These are phyloP conservation scores for Cavia aperea DNA, from an alignment of 2,113 vertebrate species.

Conservation along the genomic window DNA sequence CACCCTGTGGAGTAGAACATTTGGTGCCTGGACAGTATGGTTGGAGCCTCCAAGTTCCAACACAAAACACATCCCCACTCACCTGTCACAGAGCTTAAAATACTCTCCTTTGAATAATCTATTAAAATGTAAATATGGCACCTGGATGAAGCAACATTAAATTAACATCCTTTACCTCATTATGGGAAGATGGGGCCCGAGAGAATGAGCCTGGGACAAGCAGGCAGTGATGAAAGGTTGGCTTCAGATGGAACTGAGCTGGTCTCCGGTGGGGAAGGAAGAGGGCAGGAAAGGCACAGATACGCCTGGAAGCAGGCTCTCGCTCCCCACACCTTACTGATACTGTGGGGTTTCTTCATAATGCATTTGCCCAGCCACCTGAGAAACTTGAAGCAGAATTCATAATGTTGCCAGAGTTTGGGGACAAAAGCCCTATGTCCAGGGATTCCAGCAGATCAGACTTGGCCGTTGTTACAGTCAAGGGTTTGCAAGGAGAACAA, in stretches of 20 bases:
- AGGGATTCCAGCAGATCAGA: not conserved
- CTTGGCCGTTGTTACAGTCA: not conserved
- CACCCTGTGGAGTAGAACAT: not conserved
- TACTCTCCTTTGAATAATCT: constrained; percentile 28
- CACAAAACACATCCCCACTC: not conserved
- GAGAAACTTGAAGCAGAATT: not conserved
- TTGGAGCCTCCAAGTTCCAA: not conserved
- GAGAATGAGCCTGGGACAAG: not conserved
- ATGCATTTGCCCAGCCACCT: not conserved
- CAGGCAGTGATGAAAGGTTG: not conserved
- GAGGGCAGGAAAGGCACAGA: not conserved
- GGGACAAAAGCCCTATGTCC: not conserved
- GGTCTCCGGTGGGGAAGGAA: not conserved
- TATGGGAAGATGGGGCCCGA: constrained; percentile 20
- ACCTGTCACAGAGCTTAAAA: constrained; percentile 38
- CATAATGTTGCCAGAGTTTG: not conserved
- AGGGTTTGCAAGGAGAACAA: too few relatives aligned
- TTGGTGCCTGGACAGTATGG: not conserved
- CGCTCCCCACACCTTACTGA: not conserved
- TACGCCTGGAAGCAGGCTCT: not conserved
- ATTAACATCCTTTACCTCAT: constrained; percentile 51
- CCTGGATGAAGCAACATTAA: constrained; percentile 57
- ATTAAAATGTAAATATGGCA: constrained; percentile 69
- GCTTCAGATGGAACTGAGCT: not conserved
- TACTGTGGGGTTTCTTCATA: not conserved